Conservation (phyloP, 2,797 vertebrate genomes). For the Menidia menidia region DNA sequence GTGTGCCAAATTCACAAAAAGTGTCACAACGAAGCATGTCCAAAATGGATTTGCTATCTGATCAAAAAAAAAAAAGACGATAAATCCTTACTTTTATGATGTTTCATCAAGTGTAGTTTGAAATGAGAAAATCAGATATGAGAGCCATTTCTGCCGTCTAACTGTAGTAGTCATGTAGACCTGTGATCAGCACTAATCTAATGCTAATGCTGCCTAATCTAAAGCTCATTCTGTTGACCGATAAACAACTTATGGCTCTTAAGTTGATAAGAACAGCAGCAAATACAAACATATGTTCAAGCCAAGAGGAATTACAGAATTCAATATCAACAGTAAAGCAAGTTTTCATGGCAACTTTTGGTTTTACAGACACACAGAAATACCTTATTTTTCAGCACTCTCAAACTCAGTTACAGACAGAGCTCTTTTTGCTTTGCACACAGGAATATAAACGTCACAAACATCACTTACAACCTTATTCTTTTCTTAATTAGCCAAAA, state of each 20-base stretch:
- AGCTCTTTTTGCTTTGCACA: not conserved
- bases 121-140: not conserved
- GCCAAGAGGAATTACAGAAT: conserved; percentile 17
- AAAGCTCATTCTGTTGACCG: conserved; percentile 47
- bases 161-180: conserved; percentile 29
- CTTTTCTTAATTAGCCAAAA: conserved; percentile 70
- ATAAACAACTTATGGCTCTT: conserved; percentile 58
- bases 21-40: too few species aligned
- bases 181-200: conserved; percentile 42
- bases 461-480: conserved; percentile 25
- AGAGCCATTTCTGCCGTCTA: not conserved
- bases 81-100: too few species aligned
- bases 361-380: not conserved
- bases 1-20: too few species aligned
- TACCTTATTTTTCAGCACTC: not conserved
- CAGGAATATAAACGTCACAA: not conserved
- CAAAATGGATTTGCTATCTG: too few species aligned
- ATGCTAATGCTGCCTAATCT: conserved; percentile 41
- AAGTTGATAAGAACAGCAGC: conserved; percentile 35
- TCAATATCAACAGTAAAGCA: not conserved
- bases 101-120: not conserved
- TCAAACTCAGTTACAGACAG: not conserved
- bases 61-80: too few species aligned
- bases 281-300: conserved; percentile 14
- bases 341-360: not conserved